Base-by-base conservation (phyloP, 35 echinoderm and acorn worm species). In the Ophioderma brevispina region DNA sequence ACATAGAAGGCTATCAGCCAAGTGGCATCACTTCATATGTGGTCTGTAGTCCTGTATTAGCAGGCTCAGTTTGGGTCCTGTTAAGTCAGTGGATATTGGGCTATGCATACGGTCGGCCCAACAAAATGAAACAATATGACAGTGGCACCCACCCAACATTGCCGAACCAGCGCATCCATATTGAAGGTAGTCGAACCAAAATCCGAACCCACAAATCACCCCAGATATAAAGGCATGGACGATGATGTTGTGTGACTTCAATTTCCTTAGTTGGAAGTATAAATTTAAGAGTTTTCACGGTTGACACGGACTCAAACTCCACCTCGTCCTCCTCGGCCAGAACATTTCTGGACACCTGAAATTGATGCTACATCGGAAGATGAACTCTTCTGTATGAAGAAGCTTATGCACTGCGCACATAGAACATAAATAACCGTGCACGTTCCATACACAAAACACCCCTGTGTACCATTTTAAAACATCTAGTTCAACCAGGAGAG, bases 291-390 rank as follows among this genome's bases (percentile, higher is more conserved):
- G 94, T 92, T 15, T 99, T 86, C 8, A 76, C 23, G 15, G 87
- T 85, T 37, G 86, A 94, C 37, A 90, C 92, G 0, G 90, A 90
- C 18, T 99, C 94, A 99, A 99, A 99, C 1, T 99, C 94, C 0
- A 99, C 88, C 77, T 99, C 97, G 33, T 95, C 97, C 43, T 99
- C 97, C 55, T 99, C 96, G 21, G 96, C 78, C 28, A 98, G 90
- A 13, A 98, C 82, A 32, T 97, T 94, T 43, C 64, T 80, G 79
- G 76, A 13, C 4, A 25, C 28, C 59, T 2, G 3, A 77, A 25
- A 83, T 39, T 85, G 52, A 86, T 18, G 77, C 42, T 13, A 82
- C 88, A 18, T 85, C 55, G 14, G 82, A 37, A 2, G 79, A 36
- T 21, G 79, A 76, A 38, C 87, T 79, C 39, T 80, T 86, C 50